phyloP scores from a whole-genome alignment of 2,113 vertebrate genomes.

The Probosciger aterrimus region DNA sequence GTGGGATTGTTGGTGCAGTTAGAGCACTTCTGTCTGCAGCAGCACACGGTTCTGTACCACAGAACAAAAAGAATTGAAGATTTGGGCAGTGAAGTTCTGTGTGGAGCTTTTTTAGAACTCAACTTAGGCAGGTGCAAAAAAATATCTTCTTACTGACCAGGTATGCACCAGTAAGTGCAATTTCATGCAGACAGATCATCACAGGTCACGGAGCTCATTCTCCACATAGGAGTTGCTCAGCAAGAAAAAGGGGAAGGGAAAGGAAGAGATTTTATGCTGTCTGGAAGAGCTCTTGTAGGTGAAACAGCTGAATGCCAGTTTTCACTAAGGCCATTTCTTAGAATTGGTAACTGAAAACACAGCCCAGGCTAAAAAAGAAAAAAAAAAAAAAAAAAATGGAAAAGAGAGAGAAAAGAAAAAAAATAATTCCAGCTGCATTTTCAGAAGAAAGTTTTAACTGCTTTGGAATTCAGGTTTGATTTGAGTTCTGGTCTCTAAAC shows the following conservation, averaged over 20 bases:
- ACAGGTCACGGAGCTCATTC: neutral
- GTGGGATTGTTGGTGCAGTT: neutral
- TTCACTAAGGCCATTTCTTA: neutral
- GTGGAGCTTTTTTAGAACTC: neutral
- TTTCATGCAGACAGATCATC: neutral
- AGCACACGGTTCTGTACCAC: neutral
- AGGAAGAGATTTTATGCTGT: neutral
- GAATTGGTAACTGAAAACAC: neutral
- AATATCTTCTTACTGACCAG: neutral
- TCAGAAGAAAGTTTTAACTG: neutral
- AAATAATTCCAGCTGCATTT: neutral
- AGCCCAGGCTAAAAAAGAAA: neutral
- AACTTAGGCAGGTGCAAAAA: neutral
- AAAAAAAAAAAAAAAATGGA: neutral
- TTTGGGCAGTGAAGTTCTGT: neutral
- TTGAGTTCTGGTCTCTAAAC: neutral
- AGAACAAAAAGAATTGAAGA: neutral
- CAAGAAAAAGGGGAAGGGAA: neutral
- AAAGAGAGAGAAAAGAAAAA: neutral
- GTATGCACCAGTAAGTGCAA: neutral
- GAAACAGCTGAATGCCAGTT: neutral
- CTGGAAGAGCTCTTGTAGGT: neutral
- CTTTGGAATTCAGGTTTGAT: neutral
- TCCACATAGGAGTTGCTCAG: neutral
- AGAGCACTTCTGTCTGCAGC: neutral